phyloP scores from a whole-genome alignment of 2,888 invertebrate species.

The Watsonalla binaria region DNA sequence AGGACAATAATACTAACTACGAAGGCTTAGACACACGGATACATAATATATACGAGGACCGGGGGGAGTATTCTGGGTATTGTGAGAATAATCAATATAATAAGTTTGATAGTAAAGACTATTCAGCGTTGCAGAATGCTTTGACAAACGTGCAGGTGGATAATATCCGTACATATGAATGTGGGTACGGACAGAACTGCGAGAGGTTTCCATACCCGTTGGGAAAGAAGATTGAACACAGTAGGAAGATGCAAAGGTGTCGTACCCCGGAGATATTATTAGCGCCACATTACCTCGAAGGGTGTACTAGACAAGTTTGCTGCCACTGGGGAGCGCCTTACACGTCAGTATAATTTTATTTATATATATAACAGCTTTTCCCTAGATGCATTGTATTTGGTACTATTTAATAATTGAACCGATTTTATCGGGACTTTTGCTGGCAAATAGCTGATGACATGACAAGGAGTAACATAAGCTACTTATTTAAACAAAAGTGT shows the following conservation, averaged over 20 bases:
- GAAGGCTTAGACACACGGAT: constrained; percentile 35
- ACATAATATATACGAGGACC: neutral
- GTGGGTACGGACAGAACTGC: constrained; percentile 52
- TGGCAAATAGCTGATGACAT: no score
- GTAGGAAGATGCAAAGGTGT: constrained; percentile 71
- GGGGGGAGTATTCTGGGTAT: constrained; percentile 48
- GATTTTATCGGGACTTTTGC: no score
- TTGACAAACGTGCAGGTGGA: constrained; percentile 52
- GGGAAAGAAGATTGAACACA: constrained; percentile 71
- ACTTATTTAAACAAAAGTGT: no score
- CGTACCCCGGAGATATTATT: constrained; percentile 88
- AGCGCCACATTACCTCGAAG: constrained; percentile 84
- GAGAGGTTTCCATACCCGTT: constrained; percentile 71
- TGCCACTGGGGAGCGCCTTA: constrained; percentile 71
- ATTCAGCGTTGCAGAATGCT: constrained; percentile 48
- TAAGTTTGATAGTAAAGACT: constrained; percentile 54
- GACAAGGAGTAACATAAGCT: no score
- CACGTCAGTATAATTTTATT: constrained; percentile 35
- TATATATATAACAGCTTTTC: neutral
- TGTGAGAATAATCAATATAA: constrained; percentile 55
- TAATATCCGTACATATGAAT: constrained; percentile 36
- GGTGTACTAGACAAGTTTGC: constrained; percentile 60
- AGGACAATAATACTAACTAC: constrained; percentile 50
- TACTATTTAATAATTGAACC: no score
- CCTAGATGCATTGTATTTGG: no score